These are phyloP conservation scores for Drosophila quadrilineata DNA, from an alignment of 1,140 invertebrate species.

Conservation along the genomic window DNA sequence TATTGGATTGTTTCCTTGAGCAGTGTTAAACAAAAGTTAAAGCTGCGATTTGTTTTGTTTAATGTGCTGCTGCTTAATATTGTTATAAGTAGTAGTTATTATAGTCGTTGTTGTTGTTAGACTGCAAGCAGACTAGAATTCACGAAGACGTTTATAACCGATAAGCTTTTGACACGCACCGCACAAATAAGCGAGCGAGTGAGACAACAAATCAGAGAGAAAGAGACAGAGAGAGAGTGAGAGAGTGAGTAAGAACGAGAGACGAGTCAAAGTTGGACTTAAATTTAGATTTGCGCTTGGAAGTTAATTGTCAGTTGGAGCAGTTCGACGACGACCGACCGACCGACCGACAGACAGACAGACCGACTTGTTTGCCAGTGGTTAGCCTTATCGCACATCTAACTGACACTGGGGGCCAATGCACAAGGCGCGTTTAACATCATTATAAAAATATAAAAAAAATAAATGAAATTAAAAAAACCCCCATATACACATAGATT, in stretches of 20 bases:
- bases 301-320: too few relatives aligned
- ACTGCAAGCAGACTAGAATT: conserved; percentile 59
- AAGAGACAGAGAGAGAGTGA: not conserved
- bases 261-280: conserved; percentile 5
- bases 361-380: conserved; percentile 37
- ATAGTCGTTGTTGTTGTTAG: conserved; percentile 31
- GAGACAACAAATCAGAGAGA: not conserved
- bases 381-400: conserved; percentile 62
- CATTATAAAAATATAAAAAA: conserved; percentile 24
- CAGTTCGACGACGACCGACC: conserved; percentile 20
- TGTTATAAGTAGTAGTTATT: conserved; percentile 9
- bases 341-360: conserved; percentile 22
- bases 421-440: conserved; percentile 50
- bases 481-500: not conserved
- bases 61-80: conserved; percentile 4
- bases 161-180: conserved; percentile 34
- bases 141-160: conserved; percentile 29
- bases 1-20: conserved; percentile 55
- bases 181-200: not conserved
- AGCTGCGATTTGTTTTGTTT: conserved; percentile 36
- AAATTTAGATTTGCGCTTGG: conserved; percentile 4
- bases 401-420: conserved; percentile 50
- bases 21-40: conserved; percentile 53
- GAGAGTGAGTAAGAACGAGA: not conserved
- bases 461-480: not conserved